A percentile compares a stretch with the other conserved stretches of the same genome.
Evolutionary conservation across 2,888 invertebrate genomes (phyloP).

Genomic region (Oscheius onirici): DNA sequence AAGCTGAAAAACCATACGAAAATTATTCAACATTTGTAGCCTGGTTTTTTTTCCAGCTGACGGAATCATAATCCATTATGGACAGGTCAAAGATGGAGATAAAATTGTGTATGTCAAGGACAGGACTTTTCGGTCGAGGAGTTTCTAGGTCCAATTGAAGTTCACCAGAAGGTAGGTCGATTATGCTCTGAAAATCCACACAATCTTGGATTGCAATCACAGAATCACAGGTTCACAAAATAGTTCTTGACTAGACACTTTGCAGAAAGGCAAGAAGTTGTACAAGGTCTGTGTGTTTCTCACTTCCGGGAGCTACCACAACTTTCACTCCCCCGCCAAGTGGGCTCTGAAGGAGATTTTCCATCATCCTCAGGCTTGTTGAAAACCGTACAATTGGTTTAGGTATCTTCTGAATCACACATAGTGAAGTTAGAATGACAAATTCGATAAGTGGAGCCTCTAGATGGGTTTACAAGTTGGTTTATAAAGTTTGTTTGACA

Average conservation of each 20-base stretch:
- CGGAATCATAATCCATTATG: conserved; percentile 88
- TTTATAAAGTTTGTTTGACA: no score
- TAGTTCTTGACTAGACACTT: no score
- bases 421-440: no score
- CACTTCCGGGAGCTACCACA: conserved; percentile 97
- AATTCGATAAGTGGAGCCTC: no score
- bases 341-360: conserved; percentile 87
- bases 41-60: conserved; percentile 84
- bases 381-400: no score
- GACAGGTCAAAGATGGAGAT: conserved; percentile 82
- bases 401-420: no score
- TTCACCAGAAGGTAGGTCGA: conserved; percentile 27
- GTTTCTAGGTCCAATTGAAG: conserved; percentile 80
- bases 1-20: conserved; percentile 49
- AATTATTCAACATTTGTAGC: conserved; percentile 63
- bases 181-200: no score
- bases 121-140: conserved; percentile 77
- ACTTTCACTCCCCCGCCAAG: conserved; percentile 89
- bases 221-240: no score
- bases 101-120: conserved; percentile 90
- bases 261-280: conserved; percentile 74
- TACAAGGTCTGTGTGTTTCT: conserved; percentile 95
- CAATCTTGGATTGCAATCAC: no score
- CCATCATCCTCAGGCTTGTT: conserved; percentile 92
- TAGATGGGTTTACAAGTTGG: no score